Conservation (phyloP, 2,797 vertebrate genomes). For the Taenioides sp. region DNA sequence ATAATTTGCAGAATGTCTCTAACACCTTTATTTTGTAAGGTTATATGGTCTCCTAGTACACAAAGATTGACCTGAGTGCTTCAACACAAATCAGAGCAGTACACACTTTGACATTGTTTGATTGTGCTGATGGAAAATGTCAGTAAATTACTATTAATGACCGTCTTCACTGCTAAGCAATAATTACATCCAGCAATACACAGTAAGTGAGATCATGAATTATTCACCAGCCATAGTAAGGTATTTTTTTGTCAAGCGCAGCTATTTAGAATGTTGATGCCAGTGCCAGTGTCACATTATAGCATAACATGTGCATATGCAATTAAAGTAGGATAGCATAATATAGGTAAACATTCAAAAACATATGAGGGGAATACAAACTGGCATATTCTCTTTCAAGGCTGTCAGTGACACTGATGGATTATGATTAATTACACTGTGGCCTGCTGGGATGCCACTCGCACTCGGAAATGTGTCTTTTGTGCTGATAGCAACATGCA, state of each 20-base stretch:
- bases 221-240: neutral
- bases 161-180: neutral
- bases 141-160: conserved; percentile 14
- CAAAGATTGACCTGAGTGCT: neutral
- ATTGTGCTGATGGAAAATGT: conserved; percentile 1
- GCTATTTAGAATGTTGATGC: conserved; percentile 1
- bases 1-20: neutral
- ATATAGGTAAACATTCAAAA: conserved; percentile 35
- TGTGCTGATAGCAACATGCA: conserved; percentile 25
- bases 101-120: neutral
- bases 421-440: conserved; percentile 60
- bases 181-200: conserved; percentile 1
- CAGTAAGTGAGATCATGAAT: conserved; percentile 9
- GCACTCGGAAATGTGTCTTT: conserved; percentile 38
- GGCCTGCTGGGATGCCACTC: conserved; percentile 47
- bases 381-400: conserved; percentile 23
- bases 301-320: conserved; percentile 18
- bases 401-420: conserved; percentile 52
- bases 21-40: neutral
- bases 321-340: conserved; percentile 23
- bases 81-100: neutral
- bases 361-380: conserved; percentile 34
- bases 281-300: conserved; percentile 1
- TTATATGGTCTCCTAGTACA: neutral
- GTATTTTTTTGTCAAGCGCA: conserved; percentile 14